Evolutionary conservation across 2,888 invertebrate genomes (phyloP).

Genomic region (Drosophila mimica): DNA sequence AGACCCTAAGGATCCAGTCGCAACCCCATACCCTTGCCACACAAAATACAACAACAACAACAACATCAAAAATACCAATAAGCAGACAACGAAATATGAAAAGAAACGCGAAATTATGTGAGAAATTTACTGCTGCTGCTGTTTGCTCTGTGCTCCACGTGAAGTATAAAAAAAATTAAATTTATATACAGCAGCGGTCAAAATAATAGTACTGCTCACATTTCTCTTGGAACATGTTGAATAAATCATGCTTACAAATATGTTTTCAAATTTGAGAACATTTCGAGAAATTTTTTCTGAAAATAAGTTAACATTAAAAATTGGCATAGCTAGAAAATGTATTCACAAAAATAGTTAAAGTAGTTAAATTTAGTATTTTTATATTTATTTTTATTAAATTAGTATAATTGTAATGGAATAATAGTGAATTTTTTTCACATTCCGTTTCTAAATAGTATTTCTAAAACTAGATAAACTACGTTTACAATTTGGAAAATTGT

Average conservation of each 20-base stretch:
- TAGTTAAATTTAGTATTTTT: too few relatives aligned
- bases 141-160: slow-evolving; percentile 17
- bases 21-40: slow-evolving; percentile 1
- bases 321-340: too few relatives aligned
- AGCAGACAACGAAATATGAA: slow-evolving; percentile 43
- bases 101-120: slow-evolving; percentile 59
- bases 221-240: too few relatives aligned
- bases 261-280: too few relatives aligned
- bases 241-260: too few relatives aligned
- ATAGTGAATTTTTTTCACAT: too few relatives aligned
- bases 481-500: background rate
- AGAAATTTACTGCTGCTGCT: slow-evolving; percentile 52
- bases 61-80: slow-evolving; percentile 10
- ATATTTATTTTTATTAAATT: too few relatives aligned
- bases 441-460: too few relatives aligned
- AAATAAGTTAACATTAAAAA: too few relatives aligned
- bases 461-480: background rate
- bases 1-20: slow-evolving; percentile 1
- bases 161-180: slow-evolving; percentile 7
- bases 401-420: too few relatives aligned
- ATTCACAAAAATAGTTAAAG: too few relatives aligned
- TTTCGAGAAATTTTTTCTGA: too few relatives aligned
- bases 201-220: background rate
- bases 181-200: slow-evolving; percentile 1
- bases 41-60: slow-evolving; percentile 3